These are phyloP conservation scores for Drosophila lacteicornis DNA, from an alignment of 1,140 invertebrate species.

Conservation along the genomic window DNA sequence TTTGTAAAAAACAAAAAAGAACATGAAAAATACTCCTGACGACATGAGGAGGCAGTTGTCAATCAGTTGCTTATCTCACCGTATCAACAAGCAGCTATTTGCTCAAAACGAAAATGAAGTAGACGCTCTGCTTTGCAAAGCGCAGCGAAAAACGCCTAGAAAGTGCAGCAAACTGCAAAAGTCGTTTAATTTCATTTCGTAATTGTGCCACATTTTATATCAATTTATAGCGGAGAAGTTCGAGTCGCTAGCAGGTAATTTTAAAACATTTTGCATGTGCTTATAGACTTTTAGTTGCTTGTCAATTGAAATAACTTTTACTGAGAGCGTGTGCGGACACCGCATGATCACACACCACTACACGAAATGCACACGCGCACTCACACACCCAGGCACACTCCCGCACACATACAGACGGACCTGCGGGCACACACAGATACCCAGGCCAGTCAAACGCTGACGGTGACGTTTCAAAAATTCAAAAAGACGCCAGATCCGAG, in stretches of 20 bases:
- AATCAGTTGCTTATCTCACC: constrained; percentile 51
- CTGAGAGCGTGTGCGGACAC: constrained; percentile 34
- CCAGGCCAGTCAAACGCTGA: constrained; percentile 70
- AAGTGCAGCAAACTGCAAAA: constrained; percentile 25
- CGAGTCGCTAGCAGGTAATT: constrained; percentile 7
- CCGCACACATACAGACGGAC: constrained; percentile 6
- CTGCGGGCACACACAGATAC: constrained; percentile 21
- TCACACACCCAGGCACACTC: constrained; percentile 42
- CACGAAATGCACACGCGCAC: constrained; percentile 55
- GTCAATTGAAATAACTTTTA: constrained; percentile 71
- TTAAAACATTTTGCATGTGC: constrained; percentile 23
- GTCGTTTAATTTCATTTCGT: constrained; percentile 22
- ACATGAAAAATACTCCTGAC: constrained; percentile 4
- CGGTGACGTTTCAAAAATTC: constrained; percentile 73
- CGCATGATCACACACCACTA: constrained; percentile 44
- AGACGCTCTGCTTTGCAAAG: constrained; percentile 19
- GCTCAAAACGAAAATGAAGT: constrained; percentile 25
- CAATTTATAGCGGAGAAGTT: constrained; percentile 5
- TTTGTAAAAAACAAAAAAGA: constrained; percentile 2
- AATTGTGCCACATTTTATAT: constrained; percentile 14
- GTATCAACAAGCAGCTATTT: constrained; percentile 33
- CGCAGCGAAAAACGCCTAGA: constrained; percentile 11
- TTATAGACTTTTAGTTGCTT: constrained; percentile 65
- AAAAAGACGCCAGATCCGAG: constrained; percentile 59
- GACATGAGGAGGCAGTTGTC: constrained; percentile 20